Conservation (phyloP, 2,797 vertebrate species). For the Luscinia luscinia region DNA sequence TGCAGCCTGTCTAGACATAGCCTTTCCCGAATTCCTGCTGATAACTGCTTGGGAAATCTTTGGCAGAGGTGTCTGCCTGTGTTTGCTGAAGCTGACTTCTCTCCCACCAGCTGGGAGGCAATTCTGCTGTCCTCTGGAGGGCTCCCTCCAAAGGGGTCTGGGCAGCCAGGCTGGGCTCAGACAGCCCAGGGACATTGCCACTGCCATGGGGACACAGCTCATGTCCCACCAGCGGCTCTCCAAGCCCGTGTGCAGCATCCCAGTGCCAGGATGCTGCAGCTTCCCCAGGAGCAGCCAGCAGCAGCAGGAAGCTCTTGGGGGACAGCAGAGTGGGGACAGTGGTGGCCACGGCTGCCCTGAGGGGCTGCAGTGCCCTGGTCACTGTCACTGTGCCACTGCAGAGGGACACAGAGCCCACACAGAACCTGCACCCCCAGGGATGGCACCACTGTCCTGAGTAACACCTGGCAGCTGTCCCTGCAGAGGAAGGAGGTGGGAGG, state of each 20-base stretch:
- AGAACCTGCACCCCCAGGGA: background rate
- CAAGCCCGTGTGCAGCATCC: background rate
- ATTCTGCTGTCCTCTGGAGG: background rate
- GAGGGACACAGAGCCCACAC: background rate
- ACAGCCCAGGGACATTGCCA: rapidly evolving
- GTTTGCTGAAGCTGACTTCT: background rate
- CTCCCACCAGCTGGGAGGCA: background rate
- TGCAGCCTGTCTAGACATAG: conserved; percentile 76
- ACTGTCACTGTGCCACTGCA: background rate
- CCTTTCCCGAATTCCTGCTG: conserved; percentile 53
- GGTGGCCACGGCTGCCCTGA: background rate
- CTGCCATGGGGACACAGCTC: background rate
- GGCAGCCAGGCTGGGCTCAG: background rate
- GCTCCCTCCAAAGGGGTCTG: background rate
- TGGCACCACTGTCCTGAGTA: rapidly evolving
- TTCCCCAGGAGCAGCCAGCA: background rate
- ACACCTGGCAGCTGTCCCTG: background rate
- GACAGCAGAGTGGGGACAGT: rapidly evolving
- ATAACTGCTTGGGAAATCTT: conserved; percentile 31
- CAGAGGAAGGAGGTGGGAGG: background rate
- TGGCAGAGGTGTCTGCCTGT: background rate
- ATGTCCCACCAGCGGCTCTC: rapidly evolving
- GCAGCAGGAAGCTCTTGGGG: background rate
- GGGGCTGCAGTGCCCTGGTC: background rate
- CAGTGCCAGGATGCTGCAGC: rapidly evolving